Evolutionary conservation across 2,888 invertebrate species (phyloP), one percentile per base, ranked within the genome.

Genomic region (Drosophila kuntzei): DNA sequence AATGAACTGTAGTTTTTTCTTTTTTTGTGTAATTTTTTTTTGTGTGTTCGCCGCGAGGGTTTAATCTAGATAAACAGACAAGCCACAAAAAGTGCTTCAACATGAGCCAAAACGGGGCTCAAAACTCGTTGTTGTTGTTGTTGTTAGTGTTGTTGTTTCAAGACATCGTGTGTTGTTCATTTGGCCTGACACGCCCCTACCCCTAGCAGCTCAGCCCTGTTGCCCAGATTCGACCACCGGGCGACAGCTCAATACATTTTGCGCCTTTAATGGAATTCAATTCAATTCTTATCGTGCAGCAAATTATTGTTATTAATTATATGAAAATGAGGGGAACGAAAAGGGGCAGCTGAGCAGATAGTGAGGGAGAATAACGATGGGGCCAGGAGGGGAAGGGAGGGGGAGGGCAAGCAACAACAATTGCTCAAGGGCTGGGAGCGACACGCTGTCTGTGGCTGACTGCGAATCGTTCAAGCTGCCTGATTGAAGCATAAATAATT

Each of bases 291-390:
- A 88, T 88, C 88, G 88, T 89, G 89, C 87, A 64, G 89, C 89
- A 88, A 89, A 88, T 88, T 89, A 88, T 88, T 88, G 82, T 89
- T 88, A 88, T 89, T 88, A 88, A 88, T 88, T 89, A 84, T 89
- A 80, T 80, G 71, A 80, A 80, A 76, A 66, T 60, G 62, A 61
- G 62, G 39, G 59, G 59, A 54, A 53, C 32, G 47, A 29, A 32
- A 55, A 25, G 37, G 16, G 37, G 32, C 18, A n/a, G 27, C 29
- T 44, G 47, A 18, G 11, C 7, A 37, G 14, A 44, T 7, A 18
- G 8, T 2, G 2, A 20, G 20, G 41, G 16, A 1, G n/a, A 11
- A 16, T n/a, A n/a, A n/a, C n/a, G n/a, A n/a, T n/a, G n/a, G n/a
- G n/a, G n/a, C n/a, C n/a, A n/a, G 4, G 39, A 11, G 1, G 25